phyloP scores from a whole-genome alignment of 2,113 vertebrate genomes.

The Tragelaphus buxtoni region DNA sequence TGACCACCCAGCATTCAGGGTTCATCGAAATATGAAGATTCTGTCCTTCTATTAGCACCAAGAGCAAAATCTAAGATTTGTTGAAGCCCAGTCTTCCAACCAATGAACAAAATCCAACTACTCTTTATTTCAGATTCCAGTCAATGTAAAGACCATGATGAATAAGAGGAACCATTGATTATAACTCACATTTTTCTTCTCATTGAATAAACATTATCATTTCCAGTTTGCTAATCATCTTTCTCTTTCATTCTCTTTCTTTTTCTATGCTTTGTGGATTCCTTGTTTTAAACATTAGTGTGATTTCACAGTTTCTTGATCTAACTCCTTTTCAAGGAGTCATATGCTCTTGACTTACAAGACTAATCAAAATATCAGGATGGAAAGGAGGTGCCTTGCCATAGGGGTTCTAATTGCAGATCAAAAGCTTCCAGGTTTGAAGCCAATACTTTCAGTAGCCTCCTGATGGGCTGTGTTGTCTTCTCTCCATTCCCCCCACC shows the following conservation, averaged over 20 bases:
- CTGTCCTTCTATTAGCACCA: not conserved
- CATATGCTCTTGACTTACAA: conserved; percentile 29
- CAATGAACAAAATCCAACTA: not conserved
- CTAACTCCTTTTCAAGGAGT: not conserved
- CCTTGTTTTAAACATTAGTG: not conserved
- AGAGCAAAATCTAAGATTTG: not conserved
- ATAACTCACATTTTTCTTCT: conserved; percentile 19
- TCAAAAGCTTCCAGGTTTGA: not conserved
- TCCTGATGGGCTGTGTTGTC: not conserved
- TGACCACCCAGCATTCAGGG: not conserved
- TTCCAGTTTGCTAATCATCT: not conserved
- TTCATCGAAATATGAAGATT: not conserved
- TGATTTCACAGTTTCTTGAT: not conserved
- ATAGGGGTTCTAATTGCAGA: not conserved
- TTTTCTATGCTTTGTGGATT: not conserved
- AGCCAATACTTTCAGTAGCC: not conserved
- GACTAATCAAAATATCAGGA: not conserved
- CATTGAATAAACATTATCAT: conserved; percentile 52
- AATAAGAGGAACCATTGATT: not conserved
- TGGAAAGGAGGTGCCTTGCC: not conserved
- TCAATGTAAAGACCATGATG: not conserved
- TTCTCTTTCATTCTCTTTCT: not conserved
- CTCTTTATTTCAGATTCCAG: conserved; percentile 40
- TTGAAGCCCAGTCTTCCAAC: not conserved
- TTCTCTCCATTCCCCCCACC: not conserved